phyloP scores from a whole-genome alignment of 1,140 invertebrate genomes.

The Drosophila pandora region DNA sequence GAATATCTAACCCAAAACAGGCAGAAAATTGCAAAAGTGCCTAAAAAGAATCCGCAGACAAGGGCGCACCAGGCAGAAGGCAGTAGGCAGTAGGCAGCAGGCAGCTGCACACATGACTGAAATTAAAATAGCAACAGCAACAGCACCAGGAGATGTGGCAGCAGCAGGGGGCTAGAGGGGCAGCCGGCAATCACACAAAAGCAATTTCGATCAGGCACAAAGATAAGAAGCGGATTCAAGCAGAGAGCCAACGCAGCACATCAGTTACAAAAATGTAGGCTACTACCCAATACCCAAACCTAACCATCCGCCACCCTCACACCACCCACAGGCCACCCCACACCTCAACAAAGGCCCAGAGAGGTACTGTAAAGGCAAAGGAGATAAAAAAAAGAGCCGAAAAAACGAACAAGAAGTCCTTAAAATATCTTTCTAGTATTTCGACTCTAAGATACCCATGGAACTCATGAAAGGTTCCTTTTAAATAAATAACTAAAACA shows the following conservation, averaged over 20 bases:
- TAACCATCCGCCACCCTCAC: not conserved
- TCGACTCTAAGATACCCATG: not conserved
- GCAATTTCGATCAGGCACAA: constrained; percentile 78
- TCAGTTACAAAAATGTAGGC: constrained; percentile 79
- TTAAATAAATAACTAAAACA: not conserved
- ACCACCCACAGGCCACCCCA: constrained; percentile 3
- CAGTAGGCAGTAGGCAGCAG: constrained; percentile 27
- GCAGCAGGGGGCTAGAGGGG: constrained; percentile 6
- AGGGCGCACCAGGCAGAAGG: constrained; percentile 20
- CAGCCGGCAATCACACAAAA: constrained; percentile 70
- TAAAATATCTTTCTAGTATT: not conserved
- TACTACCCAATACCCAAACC: constrained; percentile 27
- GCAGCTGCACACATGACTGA: constrained; percentile 71
- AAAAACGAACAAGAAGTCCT: constrained; percentile 27
- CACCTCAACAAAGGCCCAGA: constrained; percentile 46
- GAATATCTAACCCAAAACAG: constrained; percentile 71
- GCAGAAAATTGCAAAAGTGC: constrained; percentile 72
- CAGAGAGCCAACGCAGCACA: constrained; percentile 70
- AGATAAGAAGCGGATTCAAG: constrained; percentile 63
- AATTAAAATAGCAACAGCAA: constrained; percentile 74
- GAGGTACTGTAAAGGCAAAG: constrained; percentile 51
- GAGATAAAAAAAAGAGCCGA: constrained; percentile 65
- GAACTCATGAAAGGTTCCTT: not conserved
- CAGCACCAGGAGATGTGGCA: constrained; percentile 8
- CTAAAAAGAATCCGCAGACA: constrained; percentile 54